Evolutionary conservation across 2,888 invertebrate species (phyloP), one percentile per base, ranked within the genome.

Genomic region (Apamea anceps): DNA sequence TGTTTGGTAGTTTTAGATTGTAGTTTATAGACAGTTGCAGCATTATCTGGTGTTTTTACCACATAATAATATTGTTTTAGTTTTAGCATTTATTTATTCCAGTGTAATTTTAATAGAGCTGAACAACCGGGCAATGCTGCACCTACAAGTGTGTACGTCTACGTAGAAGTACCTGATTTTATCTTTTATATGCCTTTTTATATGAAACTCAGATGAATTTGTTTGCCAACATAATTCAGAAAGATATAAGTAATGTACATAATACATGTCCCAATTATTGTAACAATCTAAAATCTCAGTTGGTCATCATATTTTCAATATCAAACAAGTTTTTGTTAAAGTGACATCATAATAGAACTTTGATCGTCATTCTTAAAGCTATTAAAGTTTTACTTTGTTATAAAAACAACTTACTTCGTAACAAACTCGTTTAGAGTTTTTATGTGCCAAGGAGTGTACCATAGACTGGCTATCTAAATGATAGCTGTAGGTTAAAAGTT

Each of bases 1-100:
- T 89, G 90, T 82, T 82, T 88, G 72, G 82, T 87, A 84, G 75
- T 80, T 79, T 72, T 77, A 75, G 57, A 57, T 72, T 62, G 2
- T 76, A 82, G 42, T 75, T 78, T 73, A 45, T 37, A 72, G 66
- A 84, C 67, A 54, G n/a, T 75, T 51, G 57, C 66, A 75, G 68
- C 67, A 79, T 78, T 79, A 42, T 76, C 77, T 80, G 62, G 54
- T 66, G 12, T 42, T 57, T 71, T n/a, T 32, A 51, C 32, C 51
- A 37, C 21, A 45, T n/a, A 54, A 66, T 54, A 66, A 25, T 21
- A 15, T 25, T 4, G 15, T 51, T 54, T 51, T 10, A 28, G 6
- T 37, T 74, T 48, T n/a, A n/a, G 45, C 4, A 13, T 25, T 42
- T 21, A 7, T 68, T 62, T 21, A 54, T 48, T 81, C 45, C 2